These are phyloP conservation scores for Scaeva pyrastri DNA, from an alignment of 2,888 invertebrate genomes.

Conservation along the genomic window DNA sequence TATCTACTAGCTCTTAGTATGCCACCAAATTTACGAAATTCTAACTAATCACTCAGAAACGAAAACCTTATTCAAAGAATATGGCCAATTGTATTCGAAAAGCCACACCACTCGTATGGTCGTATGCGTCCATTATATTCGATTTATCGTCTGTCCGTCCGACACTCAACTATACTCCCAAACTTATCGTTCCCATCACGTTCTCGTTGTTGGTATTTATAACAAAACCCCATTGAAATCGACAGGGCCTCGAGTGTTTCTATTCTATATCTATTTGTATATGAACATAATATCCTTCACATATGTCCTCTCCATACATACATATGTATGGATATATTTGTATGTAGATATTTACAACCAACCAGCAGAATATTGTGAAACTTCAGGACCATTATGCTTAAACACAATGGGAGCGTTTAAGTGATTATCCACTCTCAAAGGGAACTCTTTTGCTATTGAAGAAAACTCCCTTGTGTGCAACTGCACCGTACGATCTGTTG, in stretches of 20 bases:
- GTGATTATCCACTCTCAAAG: constrained; percentile 69
- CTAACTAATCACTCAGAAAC: constrained; percentile 5
- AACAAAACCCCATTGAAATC: constrained; percentile 42
- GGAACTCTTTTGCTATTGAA: constrained; percentile 39
- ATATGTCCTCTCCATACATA: too few species aligned
- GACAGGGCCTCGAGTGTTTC: constrained; percentile 23
- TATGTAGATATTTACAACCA: constrained; percentile 32
- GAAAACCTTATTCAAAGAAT: constrained; percentile 1
- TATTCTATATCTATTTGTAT: background rate
- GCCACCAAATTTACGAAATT: constrained; percentile 9
- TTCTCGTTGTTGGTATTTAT: constrained; percentile 21
- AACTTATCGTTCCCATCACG: background rate
- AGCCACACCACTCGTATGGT: constrained; percentile 8
- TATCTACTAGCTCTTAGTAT: background rate
- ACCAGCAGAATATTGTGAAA: constrained; percentile 52
- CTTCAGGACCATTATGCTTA: constrained; percentile 58
- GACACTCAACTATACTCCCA: constrained; percentile 31
- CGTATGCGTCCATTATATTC: constrained; percentile 56
- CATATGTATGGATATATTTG: too few species aligned
- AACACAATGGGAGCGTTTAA: constrained; percentile 64
- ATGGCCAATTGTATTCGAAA: constrained; percentile 35
- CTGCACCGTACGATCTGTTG: constrained; percentile 41
- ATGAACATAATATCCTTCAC: background rate
- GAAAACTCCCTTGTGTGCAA: constrained; percentile 47
- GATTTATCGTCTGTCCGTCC: constrained; percentile 42